Conservation (phyloP, 2,888 invertebrate species). For the Scrobipalpa atriplicella region DNA sequence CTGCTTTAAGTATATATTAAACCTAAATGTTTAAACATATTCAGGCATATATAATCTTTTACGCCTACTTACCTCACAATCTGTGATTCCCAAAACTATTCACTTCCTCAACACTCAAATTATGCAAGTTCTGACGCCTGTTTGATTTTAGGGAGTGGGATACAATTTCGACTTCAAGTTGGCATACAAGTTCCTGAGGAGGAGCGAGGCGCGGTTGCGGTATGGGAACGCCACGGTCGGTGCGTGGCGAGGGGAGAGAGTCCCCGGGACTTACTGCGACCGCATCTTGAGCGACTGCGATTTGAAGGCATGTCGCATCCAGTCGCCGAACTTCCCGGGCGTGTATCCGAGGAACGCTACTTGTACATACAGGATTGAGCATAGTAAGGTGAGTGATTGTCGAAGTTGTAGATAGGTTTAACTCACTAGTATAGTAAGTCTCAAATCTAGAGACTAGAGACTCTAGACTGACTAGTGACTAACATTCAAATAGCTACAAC, state of each 20-base stretch:
- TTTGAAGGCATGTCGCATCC: constrained; percentile 86
- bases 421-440: not conserved
- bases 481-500: no score
- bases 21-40: no score
- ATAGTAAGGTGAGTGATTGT: constrained; percentile 70
- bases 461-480: no score
- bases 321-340: constrained; percentile 95
- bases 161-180: constrained; percentile 93
- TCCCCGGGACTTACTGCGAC: constrained; percentile 91
- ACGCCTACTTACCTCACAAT: not conserved
- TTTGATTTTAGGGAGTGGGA: constrained; percentile 84
- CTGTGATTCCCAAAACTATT: not conserved
- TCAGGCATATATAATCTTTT: not conserved
- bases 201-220: constrained; percentile 88
- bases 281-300: constrained; percentile 91
- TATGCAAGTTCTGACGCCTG: constrained; percentile 42
- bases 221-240: constrained; percentile 89
- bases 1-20: no score
- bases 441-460: no score
- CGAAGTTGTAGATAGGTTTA: not conserved
- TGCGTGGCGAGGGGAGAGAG: constrained; percentile 89
- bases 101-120: constrained; percentile 13
- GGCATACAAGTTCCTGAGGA: constrained; percentile 91
- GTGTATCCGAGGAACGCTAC: constrained; percentile 94
- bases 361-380: constrained; percentile 89